Base-by-base conservation (phyloP, 1,140 invertebrate species). In the Sarcophaga bullata region DNA sequence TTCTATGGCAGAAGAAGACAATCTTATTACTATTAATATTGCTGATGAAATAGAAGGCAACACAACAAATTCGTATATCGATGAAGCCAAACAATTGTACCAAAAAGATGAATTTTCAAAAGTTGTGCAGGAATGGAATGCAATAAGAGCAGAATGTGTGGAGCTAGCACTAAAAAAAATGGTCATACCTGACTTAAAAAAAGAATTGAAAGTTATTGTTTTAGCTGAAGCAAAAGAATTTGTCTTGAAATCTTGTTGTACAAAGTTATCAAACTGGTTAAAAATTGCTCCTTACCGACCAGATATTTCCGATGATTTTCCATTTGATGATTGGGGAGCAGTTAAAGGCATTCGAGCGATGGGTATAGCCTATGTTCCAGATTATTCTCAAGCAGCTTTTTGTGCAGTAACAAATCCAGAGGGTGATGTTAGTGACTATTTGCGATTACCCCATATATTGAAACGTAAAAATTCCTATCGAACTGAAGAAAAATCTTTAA, bases 91-190 rank as follows among this genome's bases (percentile, higher is more conserved):
- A 86, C 95, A 97, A 83, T 91, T 99, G 0, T 99, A 98, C 89
- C 95, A 96, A 83, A 87, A 96, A 92, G 98, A 99, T 91, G 98
- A 99, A 90, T 99, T 98, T 90, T 98, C 96, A 86, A 97, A 97
- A 85, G 95, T 95, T 85, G 98, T 99, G 0, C 95, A 99, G 87
- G 96, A 98, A 83, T 99, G 99, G 99, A 99, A 99, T 90, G 92
- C 94, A 0, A 87, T 99, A 75, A 92, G 98, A 50, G 93, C 94
- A 0, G 94, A 97, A 85, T 96, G 97, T 82, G 95, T 99, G 0
- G 95, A 98, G 84, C 91, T 96, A 80, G 97, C 98, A 0, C 92
- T 99, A 9, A 95, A 93, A 8, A 95, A 96, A 84, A 95, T 98
- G 89, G 93, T 99, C 0, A 95, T 97, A 86, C 98, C 97, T 0